A percentile compares a stretch with the other conserved stretches of the same genome.
phyloP scores from a whole-genome alignment of 2,113 vertebrate genomes.

The Theristicus caerulescens region DNA sequence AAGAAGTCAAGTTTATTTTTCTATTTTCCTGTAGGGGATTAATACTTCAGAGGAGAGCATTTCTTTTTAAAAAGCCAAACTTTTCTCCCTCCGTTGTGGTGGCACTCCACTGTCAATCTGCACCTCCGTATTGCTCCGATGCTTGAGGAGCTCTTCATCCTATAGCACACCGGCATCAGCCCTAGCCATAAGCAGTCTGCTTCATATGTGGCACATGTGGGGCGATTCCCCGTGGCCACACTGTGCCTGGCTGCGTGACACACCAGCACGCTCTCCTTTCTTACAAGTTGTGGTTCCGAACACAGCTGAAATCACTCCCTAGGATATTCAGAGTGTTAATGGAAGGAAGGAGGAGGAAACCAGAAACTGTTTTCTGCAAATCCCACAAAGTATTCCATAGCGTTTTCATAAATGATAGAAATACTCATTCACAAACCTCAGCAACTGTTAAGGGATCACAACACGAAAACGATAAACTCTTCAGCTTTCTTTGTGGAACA shows the following conservation, averaged over 20 bases:
- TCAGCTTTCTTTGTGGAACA: background rate
- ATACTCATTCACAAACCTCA: background rate
- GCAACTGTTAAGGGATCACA: background rate
- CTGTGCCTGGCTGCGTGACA: background rate
- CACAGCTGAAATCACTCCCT: background rate
- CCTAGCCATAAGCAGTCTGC: background rate
- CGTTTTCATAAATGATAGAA: background rate
- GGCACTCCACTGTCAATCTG: background rate
- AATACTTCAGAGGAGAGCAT: background rate
- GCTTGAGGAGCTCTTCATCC: background rate
- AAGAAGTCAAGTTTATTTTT: background rate
- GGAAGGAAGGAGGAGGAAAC: background rate
- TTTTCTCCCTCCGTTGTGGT: background rate
- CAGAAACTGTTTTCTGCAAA: background rate
- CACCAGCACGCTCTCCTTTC: background rate
- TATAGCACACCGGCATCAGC: background rate
- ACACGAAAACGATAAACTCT: background rate
- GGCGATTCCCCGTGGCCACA: background rate
- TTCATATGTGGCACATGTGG: background rate
- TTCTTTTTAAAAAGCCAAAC: background rate
- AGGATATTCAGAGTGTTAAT: background rate
- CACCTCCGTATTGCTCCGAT: background rate
- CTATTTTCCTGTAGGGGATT: background rate
- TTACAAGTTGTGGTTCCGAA: background rate
- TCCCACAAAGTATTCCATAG: background rate